Evolutionary conservation across 1,140 invertebrate genomes (phyloP), one percentile per base, ranked within the genome.

Genomic region (Drusus annulatus): DNA sequence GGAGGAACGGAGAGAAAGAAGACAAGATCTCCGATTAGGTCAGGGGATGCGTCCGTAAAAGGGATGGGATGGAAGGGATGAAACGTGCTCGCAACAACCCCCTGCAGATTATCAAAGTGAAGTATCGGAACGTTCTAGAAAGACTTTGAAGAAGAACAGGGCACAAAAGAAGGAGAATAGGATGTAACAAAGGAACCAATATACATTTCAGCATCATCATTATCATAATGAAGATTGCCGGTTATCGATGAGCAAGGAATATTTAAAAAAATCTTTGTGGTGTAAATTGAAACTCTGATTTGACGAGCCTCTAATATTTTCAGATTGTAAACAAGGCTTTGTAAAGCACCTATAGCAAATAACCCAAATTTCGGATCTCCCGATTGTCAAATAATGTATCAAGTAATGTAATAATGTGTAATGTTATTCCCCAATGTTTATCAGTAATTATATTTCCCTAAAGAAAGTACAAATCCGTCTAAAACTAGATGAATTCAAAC

Each of bases 61-160:
- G 68, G 45, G 73, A 75, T 58, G 25, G 19, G 28, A 8, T 13
- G 36, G 10, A 45, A 45, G 36, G 36, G 36, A 45, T 45, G 36
- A 45, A 56, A 75, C 52, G 73, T 75, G 73, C 73, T 75, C 52
- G 21, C 28, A 58, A 16, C 73, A 28, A 16, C 28, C 52, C 54
- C 36, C 73, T 75, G 73, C 73, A 58, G 25, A 58, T 75, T 75
- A 75, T 75, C 73, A 36, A 75, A 31, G 51, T 28, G 52, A 75
- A 58, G 36, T 50, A 51, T 51, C 68, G 10, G 36, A 52, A 21
- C 36, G 68, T 13, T 52, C 10, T 21, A 13, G 16, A 19, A 52
- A 52, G 68, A 16, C 68, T 52, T 52, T 45, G 65, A 69, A 65
- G 62, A 65, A 31, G 62, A 65, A 7, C 31, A 71, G 68, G 13